Conservation (phyloP, 1,140 invertebrate genomes). For the Arctopsyche grandis region DNA sequence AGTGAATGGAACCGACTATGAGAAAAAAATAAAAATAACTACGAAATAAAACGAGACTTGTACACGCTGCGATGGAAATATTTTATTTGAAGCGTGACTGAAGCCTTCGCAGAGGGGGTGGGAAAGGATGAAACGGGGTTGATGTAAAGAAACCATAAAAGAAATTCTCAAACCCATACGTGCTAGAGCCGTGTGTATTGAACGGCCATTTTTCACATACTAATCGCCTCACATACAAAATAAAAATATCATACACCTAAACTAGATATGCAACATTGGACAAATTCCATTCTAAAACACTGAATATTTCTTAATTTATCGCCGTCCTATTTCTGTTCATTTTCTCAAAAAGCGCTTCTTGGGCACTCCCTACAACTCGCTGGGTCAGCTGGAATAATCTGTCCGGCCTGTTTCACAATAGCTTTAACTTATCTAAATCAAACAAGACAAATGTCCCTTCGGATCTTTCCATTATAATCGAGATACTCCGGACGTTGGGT, state of each 20-base stretch:
- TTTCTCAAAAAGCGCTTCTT: too few relatives aligned
- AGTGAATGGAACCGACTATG: not conserved
- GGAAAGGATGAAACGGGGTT: not conserved
- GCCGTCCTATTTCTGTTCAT: too few relatives aligned
- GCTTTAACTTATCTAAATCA: not conserved
- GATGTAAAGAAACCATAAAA: slow-evolving; percentile 29
- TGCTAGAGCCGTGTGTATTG: not conserved
- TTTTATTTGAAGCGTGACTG: slow-evolving; percentile 30
- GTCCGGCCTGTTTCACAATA: too few relatives aligned
- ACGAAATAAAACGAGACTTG: slow-evolving; percentile 19
- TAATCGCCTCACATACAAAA: too few relatives aligned
- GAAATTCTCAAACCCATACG: slow-evolving; percentile 9
- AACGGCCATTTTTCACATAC: not conserved
- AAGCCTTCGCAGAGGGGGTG: slow-evolving; percentile 1
- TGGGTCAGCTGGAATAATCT: too few relatives aligned
- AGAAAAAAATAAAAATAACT: slow-evolving; percentile 3
- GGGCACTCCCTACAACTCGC: not conserved
- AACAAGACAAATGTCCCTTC: slow-evolving; percentile 1
- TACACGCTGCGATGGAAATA: slow-evolving; percentile 18
- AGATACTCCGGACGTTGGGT: not conserved
- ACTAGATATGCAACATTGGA: too few relatives aligned
- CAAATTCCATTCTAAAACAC: too few relatives aligned
- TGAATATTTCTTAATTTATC: too few relatives aligned
- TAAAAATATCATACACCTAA: too few relatives aligned
- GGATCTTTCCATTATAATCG: not conserved